Evolutionary conservation across 2,797 vertebrate genomes (phyloP), one percentile per base, ranked within the genome.

Genomic region (Pangasius larnaudii): DNA sequence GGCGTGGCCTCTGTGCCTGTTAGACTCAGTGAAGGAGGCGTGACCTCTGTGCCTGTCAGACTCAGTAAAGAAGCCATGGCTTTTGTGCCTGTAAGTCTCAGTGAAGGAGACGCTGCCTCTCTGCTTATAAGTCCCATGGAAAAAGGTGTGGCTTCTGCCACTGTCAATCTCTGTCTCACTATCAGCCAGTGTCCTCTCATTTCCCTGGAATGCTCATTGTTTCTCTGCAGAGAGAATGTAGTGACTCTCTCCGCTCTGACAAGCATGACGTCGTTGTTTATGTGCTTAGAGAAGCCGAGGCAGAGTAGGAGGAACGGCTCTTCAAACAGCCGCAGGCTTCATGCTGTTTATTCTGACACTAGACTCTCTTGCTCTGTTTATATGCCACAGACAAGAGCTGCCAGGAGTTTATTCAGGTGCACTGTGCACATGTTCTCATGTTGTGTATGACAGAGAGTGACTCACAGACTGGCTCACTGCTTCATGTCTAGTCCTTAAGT

Each of bases 211-310:
- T 65, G 16, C 81, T 10, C 18, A 30, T 14, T 67, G 42, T 67
- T n/a, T 51, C 16, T 59, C 53, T 61, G n/a, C 5, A 63, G 42
- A 65, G 33, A 81, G 10, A 65, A 49, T 49, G 80, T n/a, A n/a
- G 27, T 83, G 80, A 65, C 59, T 65, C 24, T 82, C 14, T 13
- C 27, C 18, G 18, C 39, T 67, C 77, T 63, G 13, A 74, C 72
- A 56, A 86, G 85, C 84, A 72, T 91, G 91, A 89, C 58, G 86
- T 89, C 63, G 80, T 88, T 83, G 78, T 90, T 86, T 89, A 89
- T 79, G 71, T 51, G 67, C 42, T 56, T 69, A 72, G 30, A 46
- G 75, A 71, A 71, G 49, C 59, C 42, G 22, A 79, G 53, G 86
- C 67, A n/a, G 84, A 89, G 65, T 86, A 46, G 39, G 67, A 84